Base-by-base conservation (phyloP, 2,113 vertebrate species). In the Sylvia atricapilla region DNA sequence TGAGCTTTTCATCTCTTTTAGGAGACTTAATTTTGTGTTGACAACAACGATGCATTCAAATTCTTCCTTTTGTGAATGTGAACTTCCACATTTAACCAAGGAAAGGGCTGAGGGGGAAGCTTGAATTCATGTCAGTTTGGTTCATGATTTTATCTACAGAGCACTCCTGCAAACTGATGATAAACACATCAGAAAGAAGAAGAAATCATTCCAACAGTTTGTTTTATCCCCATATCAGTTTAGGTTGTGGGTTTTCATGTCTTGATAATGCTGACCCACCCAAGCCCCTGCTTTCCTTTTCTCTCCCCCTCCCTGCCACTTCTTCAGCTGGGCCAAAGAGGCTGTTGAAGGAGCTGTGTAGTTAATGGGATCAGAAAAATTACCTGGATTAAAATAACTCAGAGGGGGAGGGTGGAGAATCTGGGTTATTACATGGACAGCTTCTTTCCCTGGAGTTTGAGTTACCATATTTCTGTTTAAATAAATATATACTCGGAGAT, bases 331-430 rank as follows among this genome's bases (percentile, higher is more conserved):
- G 50, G 37, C 37, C 77, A 15, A 53, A 75, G 46, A 46, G 81
- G 31, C 30, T 64, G 46, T 60, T 83, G 16, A 52, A 35, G 72
- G 55, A 88, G 37, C 58, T 43, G 1, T 12, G 35, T 80, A 41
- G 50, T 58, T 94, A 86, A 92, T 70, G 56, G 56, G 72, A 89
- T 95, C 64, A 89, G 76, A 77, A 88, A 92, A 90, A 58, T 55
- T 22, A 41, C 28, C 49, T 92, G 63, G 35, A 56, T 92, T 92
- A 63, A 92, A 92, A 39, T 85, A 89, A 84, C 49, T 58, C 66
- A 18, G 30, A 55, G 53, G 55, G 41, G 27, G 7, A 25, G 37
- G 33, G 3, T 83, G 49, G 63, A 76, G 55, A 59, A 70, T 84
- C 37, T 1, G 0, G 27, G 25, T 60, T 83, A 24, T 69, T 56